Evolutionary conservation across 2,797 vertebrate species (phyloP).

Genomic region (Phalanger gymnotis): DNA sequence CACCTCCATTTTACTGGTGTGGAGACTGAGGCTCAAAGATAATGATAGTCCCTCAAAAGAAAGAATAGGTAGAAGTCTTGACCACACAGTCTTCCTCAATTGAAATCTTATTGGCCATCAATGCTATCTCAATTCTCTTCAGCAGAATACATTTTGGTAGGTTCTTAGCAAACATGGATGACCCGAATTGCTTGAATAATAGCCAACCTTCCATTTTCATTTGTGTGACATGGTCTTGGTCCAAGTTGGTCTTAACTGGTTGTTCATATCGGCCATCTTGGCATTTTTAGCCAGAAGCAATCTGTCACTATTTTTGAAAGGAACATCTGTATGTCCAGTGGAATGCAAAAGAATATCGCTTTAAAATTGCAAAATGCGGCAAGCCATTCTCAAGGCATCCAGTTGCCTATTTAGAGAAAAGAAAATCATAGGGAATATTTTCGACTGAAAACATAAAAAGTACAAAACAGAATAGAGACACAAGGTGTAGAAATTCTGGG

Average conservation of each 20-base stretch:
- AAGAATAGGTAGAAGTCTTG: constrained; percentile 3
- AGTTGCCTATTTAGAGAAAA: constrained; percentile 42
- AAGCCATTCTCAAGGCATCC: constrained; percentile 42
- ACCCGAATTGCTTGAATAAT: constrained; percentile 15
- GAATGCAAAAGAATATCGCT: constrained; percentile 42
- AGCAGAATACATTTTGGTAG: background rate
- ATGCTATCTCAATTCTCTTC: background rate
- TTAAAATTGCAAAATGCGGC: constrained; percentile 41
- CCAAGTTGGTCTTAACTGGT: constrained; percentile 34
- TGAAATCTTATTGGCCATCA: constrained; percentile 44
- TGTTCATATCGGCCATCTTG: background rate
- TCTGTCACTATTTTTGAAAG: constrained; percentile 20
- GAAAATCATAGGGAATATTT: constrained; percentile 58
- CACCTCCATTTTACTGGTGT: no score
- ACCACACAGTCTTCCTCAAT: constrained; percentile 5
- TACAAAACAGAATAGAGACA: constrained; percentile 62
- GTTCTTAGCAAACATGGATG: background rate
- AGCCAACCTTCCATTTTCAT: constrained; percentile 49
- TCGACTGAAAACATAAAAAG: constrained; percentile 65
- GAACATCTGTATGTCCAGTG: constrained; percentile 42
- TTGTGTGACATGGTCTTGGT: constrained; percentile 42
- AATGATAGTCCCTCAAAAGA: background rate
- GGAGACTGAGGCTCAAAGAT: background rate
- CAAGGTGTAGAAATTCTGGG: constrained; percentile 63
- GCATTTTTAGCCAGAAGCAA: constrained; percentile 39